phyloP scores from a whole-genome alignment of 2,888 invertebrate genomes.

The Rhagium mordax region DNA sequence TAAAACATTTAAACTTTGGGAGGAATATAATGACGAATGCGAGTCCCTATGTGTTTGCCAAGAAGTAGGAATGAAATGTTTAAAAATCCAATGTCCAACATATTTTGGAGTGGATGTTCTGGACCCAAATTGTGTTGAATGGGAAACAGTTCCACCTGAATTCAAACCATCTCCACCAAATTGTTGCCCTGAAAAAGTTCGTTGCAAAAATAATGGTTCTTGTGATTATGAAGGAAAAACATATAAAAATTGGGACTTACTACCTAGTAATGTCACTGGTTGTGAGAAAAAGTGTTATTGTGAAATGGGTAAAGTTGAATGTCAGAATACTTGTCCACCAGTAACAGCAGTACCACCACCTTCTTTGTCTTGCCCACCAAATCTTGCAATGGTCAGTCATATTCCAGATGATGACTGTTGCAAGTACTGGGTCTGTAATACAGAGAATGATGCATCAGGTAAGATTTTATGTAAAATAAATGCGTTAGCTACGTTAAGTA shows the following conservation, averaged over 20 bases:
- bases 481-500: too few relatives aligned
- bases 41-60: constrained; percentile 85
- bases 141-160: constrained; percentile 86
- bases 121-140: constrained; percentile 87
- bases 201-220: constrained; percentile 87
- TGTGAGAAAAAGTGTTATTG: constrained; percentile 91
- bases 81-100: constrained; percentile 86
- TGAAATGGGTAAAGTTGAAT: constrained; percentile 89
- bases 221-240: constrained; percentile 81
- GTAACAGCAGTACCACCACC: constrained; percentile 84
- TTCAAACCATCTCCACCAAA: constrained; percentile 81
- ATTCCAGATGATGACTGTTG: constrained; percentile 87
- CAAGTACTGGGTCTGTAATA: constrained; percentile 80
- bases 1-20: constrained; percentile 70
- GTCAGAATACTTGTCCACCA: constrained; percentile 86
- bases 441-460: constrained; percentile 38
- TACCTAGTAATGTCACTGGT: constrained; percentile 85
- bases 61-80: constrained; percentile 81
- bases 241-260: constrained; percentile 85
- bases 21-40: constrained; percentile 89
- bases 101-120: constrained; percentile 89
- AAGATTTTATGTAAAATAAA: constrained; percentile 17
- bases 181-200: constrained; percentile 86
- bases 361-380: constrained; percentile 80
- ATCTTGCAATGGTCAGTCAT: constrained; percentile 78